Base-by-base conservation (phyloP, 2,888 invertebrate genomes). In the Maniola hyperantus region DNA sequence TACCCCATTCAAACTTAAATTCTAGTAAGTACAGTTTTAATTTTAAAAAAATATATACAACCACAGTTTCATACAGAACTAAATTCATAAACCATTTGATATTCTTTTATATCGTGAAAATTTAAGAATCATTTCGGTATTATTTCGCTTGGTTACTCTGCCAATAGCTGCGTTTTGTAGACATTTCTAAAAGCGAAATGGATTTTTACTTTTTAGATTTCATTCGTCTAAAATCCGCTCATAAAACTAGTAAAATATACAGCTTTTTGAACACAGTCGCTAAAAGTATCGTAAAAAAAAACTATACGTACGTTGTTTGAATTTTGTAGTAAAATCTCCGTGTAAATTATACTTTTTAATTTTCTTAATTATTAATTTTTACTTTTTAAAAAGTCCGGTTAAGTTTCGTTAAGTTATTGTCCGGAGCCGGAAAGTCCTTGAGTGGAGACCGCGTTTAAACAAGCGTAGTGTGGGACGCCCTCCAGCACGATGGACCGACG, bases 141-240 rank as follows among this genome's bases (percentile, higher is more conserved):
- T 53, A 53, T 53, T 53, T 34, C 55, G 36, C 36, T 55, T 18
- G 55, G 55, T 55, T 54, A 36, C 15, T 39, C 36, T 36, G 15
- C 15, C 18, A 36, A 55, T 55, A 55, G 36, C 55, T 36, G 36
- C 36, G 36, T 55, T 36, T 55, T 36, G 36, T 55, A 55, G 55
- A 36, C 18, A 36, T 55, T 55, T 36, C 36, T 36, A 36, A 36
- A 54, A 53, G 54, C 34, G 36, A 15, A 15, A 15, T 54, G 55
- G 7, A 55, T 39, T 55, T 54, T 55, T 55, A 55, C 36, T 39
- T 55, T 54, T 55, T 55, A 55, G 55, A 55, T 39, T 55, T 55
- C 10, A 55, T 55, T 55, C 26, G 18, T 36, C 18, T 18, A 11
- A 55, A 55, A 55, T 50, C 50, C 26, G 26, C 26, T 13, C 5